phyloP scores from a whole-genome alignment of 1,140 invertebrate species.

The Spodoptera litura region DNA sequence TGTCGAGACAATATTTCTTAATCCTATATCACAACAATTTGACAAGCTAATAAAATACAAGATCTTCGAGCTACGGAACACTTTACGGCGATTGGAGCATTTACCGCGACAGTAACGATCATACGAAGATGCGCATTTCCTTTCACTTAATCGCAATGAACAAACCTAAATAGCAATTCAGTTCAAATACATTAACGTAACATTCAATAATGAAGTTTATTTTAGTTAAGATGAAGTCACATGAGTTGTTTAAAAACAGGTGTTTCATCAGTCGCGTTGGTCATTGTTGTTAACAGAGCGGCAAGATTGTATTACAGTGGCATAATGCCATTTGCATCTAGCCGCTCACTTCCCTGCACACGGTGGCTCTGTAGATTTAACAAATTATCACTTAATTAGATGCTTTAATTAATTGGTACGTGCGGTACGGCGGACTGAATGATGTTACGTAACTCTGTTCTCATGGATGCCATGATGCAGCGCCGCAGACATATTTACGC shows the following conservation, averaged over 20 bases:
- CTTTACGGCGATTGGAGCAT: neutral
- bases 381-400: slow-evolving; percentile 46
- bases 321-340: slow-evolving; percentile 49
- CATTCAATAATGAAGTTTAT: slow-evolving; percentile 5
- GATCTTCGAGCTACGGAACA: slow-evolving; percentile 21
- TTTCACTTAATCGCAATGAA: slow-evolving; percentile 32
- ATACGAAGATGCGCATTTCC: slow-evolving; percentile 28
- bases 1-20: slow-evolving; percentile 30
- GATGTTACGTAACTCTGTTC: slow-evolving; percentile 23
- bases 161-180: slow-evolving; percentile 26
- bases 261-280: slow-evolving; percentile 41
- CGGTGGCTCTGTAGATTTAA: slow-evolving; percentile 29
- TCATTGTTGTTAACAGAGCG: slow-evolving; percentile 51
- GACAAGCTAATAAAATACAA: slow-evolving; percentile 29
- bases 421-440: neutral
- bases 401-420: slow-evolving; percentile 1
- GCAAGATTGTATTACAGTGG: slow-evolving; percentile 50
- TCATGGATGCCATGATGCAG: neutral
- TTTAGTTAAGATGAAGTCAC: neutral
- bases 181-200: slow-evolving; percentile 13
- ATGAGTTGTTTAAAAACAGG: slow-evolving; percentile 31
- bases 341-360: slow-evolving; percentile 44
- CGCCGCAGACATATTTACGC: slow-evolving; percentile 20
- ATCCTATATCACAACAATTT: slow-evolving; percentile 31
- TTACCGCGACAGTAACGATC: slow-evolving; percentile 20